phyloP scores from a whole-genome alignment of 2,888 invertebrate genomes.

The Eupithecia abbreviata region DNA sequence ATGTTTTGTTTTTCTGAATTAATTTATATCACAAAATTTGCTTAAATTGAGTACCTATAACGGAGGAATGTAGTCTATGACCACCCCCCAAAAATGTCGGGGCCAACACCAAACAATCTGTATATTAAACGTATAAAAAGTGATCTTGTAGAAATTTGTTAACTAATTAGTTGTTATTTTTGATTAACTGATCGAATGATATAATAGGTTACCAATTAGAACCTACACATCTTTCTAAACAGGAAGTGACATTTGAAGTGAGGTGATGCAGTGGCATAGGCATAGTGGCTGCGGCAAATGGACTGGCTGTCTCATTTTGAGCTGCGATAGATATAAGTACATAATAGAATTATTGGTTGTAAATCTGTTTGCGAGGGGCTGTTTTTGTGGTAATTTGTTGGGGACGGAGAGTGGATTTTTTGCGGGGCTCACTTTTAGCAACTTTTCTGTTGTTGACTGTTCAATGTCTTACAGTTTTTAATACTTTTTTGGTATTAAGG shows the following conservation, averaged over 20 bases:
- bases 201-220: not conserved
- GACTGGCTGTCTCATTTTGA: conserved; percentile 11
- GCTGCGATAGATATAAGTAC: conserved; percentile 39
- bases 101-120: no score
- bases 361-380: conserved; percentile 49
- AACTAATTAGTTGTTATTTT: not conserved
- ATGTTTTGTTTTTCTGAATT: no score
- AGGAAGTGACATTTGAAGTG: no score
- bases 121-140: not conserved
- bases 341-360: conserved; percentile 48
- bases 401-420: conserved; percentile 41
- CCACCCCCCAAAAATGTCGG: no score
- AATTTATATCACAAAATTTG: no score
- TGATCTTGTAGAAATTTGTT: not conserved
- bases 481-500: conserved; percentile 13
- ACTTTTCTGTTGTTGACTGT: conserved; percentile 40
- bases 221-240: not conserved
- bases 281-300: not conserved
- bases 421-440: conserved; percentile 40
- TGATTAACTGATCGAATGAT: not conserved
- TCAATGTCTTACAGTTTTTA: conserved; percentile 25
- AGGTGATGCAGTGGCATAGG: not conserved
- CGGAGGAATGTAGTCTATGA: no score
- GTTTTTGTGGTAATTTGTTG: conserved; percentile 48
- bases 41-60: no score